Percentiles rank a stretch among this genome's conserved stretches.
Conservation (phyloP, 2,888 invertebrate species). For the Maniola hyperantus region DNA sequence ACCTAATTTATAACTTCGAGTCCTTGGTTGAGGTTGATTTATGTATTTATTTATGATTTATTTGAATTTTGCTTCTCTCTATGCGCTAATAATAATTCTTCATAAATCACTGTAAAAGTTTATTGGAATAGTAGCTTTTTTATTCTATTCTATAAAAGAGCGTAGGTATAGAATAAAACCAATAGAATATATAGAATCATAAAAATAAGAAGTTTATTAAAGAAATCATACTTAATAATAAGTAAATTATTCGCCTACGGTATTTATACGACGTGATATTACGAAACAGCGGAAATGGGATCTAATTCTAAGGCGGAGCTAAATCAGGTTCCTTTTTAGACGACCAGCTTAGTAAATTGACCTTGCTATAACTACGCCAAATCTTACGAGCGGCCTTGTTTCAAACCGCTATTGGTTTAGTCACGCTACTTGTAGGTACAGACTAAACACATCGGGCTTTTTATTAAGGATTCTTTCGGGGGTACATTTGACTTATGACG, state of each 20-base stretch:
- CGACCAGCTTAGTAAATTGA: conserved; percentile 43
- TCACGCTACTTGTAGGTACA: conserved; percentile 52
- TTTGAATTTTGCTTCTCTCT: conserved; percentile 4
- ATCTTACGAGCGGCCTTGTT: conserved; percentile 71
- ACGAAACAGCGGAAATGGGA: conserved; percentile 24
- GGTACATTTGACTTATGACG: no score
- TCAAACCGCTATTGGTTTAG: conserved; percentile 65
- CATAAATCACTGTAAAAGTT: not conserved
- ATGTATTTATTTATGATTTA: conserved; percentile 9
- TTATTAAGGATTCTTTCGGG: conserved; percentile 26
- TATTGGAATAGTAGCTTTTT: no score
- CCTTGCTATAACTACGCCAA: conserved; percentile 67
- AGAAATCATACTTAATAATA: no score
- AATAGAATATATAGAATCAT: not conserved
- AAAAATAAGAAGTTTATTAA: not conserved
- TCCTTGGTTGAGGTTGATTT: conserved; percentile 5
- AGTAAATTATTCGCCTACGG: not conserved
- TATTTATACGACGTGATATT: not conserved
- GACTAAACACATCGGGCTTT: conserved; percentile 23
- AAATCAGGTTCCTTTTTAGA: conserved; percentile 36
- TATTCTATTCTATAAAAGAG: no score
- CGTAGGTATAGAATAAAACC: no score
- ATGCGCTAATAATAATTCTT: not conserved
- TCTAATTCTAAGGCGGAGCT: conserved; percentile 34
- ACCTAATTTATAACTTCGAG: conserved; percentile 16